Percentiles rank a stretch among this genome's conserved stretches.
Conservation (phyloP, 1,140 invertebrate genomes). For the Anastatus disparis region DNA sequence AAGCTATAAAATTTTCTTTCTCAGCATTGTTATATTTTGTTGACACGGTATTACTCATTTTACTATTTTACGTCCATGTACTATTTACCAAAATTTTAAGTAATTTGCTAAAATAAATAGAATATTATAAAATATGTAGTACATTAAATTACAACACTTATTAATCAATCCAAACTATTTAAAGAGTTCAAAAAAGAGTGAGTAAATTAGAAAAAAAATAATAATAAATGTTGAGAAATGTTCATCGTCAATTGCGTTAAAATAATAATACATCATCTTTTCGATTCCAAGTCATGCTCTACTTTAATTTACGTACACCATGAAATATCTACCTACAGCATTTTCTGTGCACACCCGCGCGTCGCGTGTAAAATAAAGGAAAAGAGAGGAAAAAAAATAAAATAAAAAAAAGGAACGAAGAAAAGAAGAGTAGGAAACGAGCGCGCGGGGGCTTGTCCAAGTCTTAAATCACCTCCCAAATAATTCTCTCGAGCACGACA, state of each 20-base stretch:
- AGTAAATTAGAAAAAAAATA: too few species aligned
- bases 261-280: slow-evolving; percentile 1
- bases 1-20: too few species aligned
- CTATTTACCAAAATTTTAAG: too few species aligned
- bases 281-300: background rate
- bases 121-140: too few species aligned
- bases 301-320: slow-evolving; percentile 32
- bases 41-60: too few species aligned
- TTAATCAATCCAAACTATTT: too few species aligned
- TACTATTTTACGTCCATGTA: too few species aligned
- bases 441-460: slow-evolving; percentile 28
- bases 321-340: slow-evolving; percentile 15
- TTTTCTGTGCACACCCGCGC: slow-evolving; percentile 1
- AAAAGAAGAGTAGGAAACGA: background rate
- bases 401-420: background rate
- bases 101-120: too few species aligned
- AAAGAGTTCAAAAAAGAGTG: too few species aligned
- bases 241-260: background rate
- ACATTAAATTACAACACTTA: too few species aligned
- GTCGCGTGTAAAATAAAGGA: background rate
- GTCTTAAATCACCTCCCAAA: slow-evolving; percentile 39
- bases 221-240: too few species aligned
- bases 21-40: too few species aligned
- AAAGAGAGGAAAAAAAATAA: background rate
- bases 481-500: slow-evolving; percentile 39